Evolutionary conservation across 2,888 invertebrate genomes (phyloP), one percentile per base, ranked within the genome.

Genomic region (Smittia aterrima): DNA sequence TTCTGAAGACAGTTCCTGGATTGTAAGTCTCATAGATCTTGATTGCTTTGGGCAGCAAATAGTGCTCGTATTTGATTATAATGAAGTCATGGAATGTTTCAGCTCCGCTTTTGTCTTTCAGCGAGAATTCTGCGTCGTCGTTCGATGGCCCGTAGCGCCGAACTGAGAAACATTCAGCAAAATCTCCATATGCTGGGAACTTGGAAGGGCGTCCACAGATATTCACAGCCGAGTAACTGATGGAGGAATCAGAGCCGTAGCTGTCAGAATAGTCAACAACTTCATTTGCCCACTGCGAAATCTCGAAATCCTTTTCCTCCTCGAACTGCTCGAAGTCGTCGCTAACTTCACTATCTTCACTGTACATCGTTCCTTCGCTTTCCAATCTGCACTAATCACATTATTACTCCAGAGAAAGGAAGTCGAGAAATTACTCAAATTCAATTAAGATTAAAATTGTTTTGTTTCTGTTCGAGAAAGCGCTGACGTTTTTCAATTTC

Each of bases 161-260:
- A 93, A 71, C 22, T 27, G 32, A 66, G 20, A 72, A 73, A 54
- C 72, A 75, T 54, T 73, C 18, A 64, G 58, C 41, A 70, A 75
- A 70, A 58, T 72, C 53, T 20, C 62, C 66, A 66, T 66, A 27
- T n/a, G 89, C 88, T 0, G 96, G 96, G 84, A 90, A 96, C 81
- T 92, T 92, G 25, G 89, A 89, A 11, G 92, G 92, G 78, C 90
- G 89, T 7, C 95, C 95, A 71, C 91, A 89, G 75, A 96, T 87
- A 84, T 96, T 96, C 72, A 89, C 87, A 3, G 94, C 95, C 1
- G 93, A 91, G 80, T 96, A 96, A 0, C 93, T 94, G 80, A 93
- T 91, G 83, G 93, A 93, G 76, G 89, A 90, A 82, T 90, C 91
- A 81, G 91, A 92, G 76, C 95, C 96, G 84, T 96, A 96, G 83